phyloP scores from a whole-genome alignment of 2,888 invertebrate genomes.

The Steinernema scapterisci region DNA sequence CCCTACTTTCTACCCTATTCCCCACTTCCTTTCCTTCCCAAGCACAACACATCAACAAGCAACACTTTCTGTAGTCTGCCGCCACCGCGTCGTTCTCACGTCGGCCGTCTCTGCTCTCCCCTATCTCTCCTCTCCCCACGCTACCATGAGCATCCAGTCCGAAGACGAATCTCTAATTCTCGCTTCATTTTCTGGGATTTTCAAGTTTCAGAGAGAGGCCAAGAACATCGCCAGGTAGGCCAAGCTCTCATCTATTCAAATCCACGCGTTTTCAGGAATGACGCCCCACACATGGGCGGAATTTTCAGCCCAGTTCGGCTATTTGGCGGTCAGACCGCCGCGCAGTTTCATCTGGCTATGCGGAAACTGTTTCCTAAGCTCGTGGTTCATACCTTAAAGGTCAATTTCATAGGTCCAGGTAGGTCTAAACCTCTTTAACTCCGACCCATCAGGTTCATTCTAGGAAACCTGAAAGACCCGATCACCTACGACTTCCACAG shows the following conservation, averaged over 20 bases:
- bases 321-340: conserved; percentile 37
- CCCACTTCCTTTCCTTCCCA: too few relatives aligned
- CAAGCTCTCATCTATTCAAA: neutral
- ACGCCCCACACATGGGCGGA: conserved; percentile 32
- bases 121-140: too few relatives aligned
- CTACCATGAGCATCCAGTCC: neutral
- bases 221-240: neutral
- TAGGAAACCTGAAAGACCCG: neutral
- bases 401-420: neutral
- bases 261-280: neutral
- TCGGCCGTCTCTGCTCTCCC: too few relatives aligned
- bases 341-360: conserved; percentile 21
- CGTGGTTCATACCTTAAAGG: neutral
- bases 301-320: conserved; percentile 34
- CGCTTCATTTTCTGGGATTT: neutral
- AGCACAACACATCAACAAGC: neutral
- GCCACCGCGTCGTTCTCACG: too few relatives aligned
- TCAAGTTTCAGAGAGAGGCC: neutral
- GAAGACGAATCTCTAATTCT: neutral
- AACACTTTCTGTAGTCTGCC: conserved; percentile 4
- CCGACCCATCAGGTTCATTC: neutral
- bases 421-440: neutral
- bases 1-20: too few relatives aligned
- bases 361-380: neutral
- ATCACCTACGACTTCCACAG: neutral